Evolutionary conservation across 1,140 invertebrate species (phyloP).

Genomic region (Drosophila pruinosa): DNA sequence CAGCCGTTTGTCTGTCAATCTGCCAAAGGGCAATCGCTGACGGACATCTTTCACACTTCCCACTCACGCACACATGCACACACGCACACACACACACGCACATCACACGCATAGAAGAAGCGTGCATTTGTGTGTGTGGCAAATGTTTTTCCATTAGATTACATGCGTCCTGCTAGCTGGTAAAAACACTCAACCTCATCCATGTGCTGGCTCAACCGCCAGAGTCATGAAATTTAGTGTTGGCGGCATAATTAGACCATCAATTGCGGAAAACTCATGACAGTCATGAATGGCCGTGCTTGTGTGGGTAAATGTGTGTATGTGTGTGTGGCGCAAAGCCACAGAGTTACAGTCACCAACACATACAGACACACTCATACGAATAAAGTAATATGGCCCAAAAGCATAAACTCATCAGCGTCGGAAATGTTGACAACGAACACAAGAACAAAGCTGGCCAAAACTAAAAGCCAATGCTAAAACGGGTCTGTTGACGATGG

Average conservation of each 20-base stretch:
- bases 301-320: constrained; percentile 32
- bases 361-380: constrained; percentile 8
- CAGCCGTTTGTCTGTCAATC: constrained; percentile 11
- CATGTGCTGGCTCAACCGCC: constrained; percentile 50
- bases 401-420: constrained; percentile 78
- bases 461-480: constrained; percentile 43
- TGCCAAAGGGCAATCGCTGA: constrained; percentile 30
- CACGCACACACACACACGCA: not conserved
- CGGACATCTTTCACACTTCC: constrained; percentile 38
- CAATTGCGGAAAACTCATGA: constrained; percentile 82
- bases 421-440: constrained; percentile 73
- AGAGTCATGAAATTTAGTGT: constrained; percentile 80
- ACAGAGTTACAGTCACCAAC: constrained; percentile 26
- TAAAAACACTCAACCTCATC: constrained; percentile 21
- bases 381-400: constrained; percentile 74
- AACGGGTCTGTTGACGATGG: constrained; percentile 49
- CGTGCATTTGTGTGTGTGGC: constrained; percentile 14
- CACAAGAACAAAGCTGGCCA: constrained; percentile 28
- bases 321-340: constrained; percentile 38
- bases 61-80: not conserved
- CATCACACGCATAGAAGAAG: not conserved
- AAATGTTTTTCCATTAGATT: constrained; percentile 76
- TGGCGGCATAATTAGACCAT: constrained; percentile 82
- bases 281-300: constrained; percentile 72
- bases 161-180: constrained; percentile 32